Conservation (phyloP, 2,888 invertebrate species). For the Fragum sueziense region DNA sequence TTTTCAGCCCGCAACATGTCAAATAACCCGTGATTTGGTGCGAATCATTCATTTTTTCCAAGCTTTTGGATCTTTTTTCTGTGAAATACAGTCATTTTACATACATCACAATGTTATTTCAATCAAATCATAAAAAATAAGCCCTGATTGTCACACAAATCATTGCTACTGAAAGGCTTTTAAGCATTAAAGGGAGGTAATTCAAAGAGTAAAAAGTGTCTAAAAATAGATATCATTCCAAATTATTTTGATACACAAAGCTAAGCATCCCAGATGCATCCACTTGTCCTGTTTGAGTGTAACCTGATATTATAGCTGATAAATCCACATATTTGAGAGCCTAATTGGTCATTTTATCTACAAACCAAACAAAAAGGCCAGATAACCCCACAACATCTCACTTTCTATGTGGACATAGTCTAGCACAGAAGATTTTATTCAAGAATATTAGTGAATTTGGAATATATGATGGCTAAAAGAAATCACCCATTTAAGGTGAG, state of each 20-base stretch:
- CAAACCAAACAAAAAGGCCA: background rate
- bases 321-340: slow-evolving; percentile 10
- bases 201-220: no score
- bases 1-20: no score
- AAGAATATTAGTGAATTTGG: background rate
- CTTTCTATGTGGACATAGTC: background rate
- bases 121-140: no score
- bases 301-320: slow-evolving; percentile 10
- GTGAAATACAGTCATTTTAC: no score
- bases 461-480: background rate
- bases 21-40: no score
- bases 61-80: no score
- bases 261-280: background rate
- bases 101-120: no score
- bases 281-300: background rate
- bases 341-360: slow-evolving; percentile 19
- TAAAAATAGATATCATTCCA: no score
- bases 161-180: no score
- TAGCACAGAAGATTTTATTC: background rate
- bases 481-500: background rate
- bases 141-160: no score
- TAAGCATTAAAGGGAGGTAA: no score
- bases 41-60: no score
- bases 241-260: background rate
- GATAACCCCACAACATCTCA: background rate